Percentiles rank a stretch among this genome's conserved stretches.
phyloP scores from a whole-genome alignment of 2,888 invertebrate genomes.

The Agrochola lota region DNA sequence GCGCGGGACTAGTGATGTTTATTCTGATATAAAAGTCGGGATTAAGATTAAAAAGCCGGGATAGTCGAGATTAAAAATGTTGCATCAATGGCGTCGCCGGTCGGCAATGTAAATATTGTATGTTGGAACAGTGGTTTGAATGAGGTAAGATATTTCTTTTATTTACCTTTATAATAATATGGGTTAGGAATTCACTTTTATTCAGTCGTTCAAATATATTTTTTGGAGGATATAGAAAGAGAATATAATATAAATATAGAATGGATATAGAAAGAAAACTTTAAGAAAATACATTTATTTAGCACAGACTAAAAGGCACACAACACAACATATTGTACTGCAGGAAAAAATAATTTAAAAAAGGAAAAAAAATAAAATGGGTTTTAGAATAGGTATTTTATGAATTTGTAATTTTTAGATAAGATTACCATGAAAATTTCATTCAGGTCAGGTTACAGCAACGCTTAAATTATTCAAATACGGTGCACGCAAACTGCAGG shows the following conservation, averaged over 20 bases:
- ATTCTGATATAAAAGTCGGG: constrained; percentile 23
- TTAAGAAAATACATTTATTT: no score
- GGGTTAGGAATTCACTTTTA: not conserved
- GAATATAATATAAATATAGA: no score
- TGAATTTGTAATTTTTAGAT: not conserved
- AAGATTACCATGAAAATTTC: no score
- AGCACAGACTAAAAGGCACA: no score
- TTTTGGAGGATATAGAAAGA: not conserved
- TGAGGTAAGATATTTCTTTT: not conserved
- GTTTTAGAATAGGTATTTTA: not conserved
- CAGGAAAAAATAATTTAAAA: no score
- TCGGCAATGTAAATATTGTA: constrained; percentile 15
- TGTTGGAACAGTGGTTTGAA: constrained; percentile 6
- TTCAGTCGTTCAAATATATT: not conserved
- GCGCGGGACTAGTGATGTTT: constrained; percentile 41
- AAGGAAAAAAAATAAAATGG: no score
- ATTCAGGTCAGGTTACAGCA: not conserved
- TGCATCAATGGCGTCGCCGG: constrained; percentile 4
- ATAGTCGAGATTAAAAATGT: constrained; percentile 21
- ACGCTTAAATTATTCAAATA: constrained; percentile 16
- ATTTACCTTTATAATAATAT: not conserved
- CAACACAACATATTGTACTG: no score
- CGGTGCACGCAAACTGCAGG: constrained; percentile 9
- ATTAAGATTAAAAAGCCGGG: constrained; percentile 26
- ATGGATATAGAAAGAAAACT: not conserved